Evolutionary conservation across 2,113 vertebrate genomes (phyloP).

Genomic region (Crotalus viridis): DNA sequence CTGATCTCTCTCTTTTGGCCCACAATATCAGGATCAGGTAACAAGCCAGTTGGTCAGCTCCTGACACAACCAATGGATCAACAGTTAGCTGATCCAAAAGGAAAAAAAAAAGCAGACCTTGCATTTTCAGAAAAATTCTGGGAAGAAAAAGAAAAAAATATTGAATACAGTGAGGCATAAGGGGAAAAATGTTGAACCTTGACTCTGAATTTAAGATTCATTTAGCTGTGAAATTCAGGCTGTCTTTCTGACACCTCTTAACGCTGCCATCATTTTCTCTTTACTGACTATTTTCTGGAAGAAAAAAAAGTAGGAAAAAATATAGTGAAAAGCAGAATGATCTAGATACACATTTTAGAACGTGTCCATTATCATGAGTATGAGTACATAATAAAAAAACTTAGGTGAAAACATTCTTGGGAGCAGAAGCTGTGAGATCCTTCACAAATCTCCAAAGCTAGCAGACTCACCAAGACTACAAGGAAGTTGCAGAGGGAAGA

Average conservation of each 20-base stretch:
- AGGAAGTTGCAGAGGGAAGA: not conserved
- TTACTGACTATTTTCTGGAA: not conserved
- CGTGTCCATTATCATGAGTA: not conserved
- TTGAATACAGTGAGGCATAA: not conserved
- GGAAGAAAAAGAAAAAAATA: not conserved
- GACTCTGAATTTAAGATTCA: not conserved
- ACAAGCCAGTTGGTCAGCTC: not conserved
- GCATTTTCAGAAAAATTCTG: not conserved
- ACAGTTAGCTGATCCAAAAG: not conserved
- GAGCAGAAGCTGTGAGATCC: not conserved
- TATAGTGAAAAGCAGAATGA: not conserved
- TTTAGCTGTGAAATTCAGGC: not conserved
- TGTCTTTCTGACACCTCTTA: not conserved
- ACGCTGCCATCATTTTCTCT: not conserved
- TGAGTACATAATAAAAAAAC: not conserved
- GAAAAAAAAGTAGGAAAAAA: not conserved
- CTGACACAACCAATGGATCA: not conserved
- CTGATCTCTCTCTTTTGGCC: not conserved
- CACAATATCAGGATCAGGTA: not conserved
- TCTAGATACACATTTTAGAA: not conserved
- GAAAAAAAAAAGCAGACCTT: not conserved
- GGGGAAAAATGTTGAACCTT: not conserved
- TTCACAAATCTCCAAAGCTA: not conserved
- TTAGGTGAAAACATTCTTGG: not conserved
- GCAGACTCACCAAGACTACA: too few species aligned